Conservation (phyloP, 2,113 vertebrate species). For the Caretta caretta region DNA sequence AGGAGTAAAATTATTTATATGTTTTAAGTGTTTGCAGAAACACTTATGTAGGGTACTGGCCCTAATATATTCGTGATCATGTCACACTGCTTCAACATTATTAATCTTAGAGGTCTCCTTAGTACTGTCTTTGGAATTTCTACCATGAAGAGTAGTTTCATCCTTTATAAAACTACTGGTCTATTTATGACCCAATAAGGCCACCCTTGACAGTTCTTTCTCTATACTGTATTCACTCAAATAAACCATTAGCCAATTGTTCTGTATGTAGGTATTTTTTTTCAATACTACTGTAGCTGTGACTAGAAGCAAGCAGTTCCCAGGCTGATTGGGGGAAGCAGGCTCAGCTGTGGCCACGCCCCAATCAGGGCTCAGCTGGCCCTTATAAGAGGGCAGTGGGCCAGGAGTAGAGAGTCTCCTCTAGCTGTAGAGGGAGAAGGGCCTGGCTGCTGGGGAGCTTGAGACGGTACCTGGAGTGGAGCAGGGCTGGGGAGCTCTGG, state of each 20-base stretch:
- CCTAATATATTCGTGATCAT: slow-evolving; percentile 48
- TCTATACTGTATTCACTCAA: slow-evolving; percentile 2
- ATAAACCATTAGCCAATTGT: background rate
- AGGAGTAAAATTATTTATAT: background rate
- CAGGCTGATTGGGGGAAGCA: too few species aligned
- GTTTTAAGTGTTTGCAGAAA: background rate
- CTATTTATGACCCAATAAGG: slow-evolving; percentile 63
- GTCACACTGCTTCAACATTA: slow-evolving; percentile 51
- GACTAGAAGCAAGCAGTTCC: too few species aligned
- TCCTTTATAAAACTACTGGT: slow-evolving; percentile 55
- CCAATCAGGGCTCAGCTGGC: too few species aligned
- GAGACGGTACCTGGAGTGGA: too few species aligned
- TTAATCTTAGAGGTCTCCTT: slow-evolving; percentile 54
- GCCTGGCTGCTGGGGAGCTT: too few species aligned
- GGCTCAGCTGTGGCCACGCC: too few species aligned
- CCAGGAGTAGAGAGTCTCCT: too few species aligned
- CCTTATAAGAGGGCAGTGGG: too few species aligned
- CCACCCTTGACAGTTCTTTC: slow-evolving; percentile 24
- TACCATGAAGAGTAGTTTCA: slow-evolving; percentile 47
- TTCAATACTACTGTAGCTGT: background rate
- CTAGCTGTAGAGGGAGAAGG: too few species aligned
- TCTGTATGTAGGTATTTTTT: background rate
- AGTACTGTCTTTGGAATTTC: slow-evolving; percentile 61
- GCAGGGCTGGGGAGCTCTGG: too few species aligned
- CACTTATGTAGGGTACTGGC: slow-evolving; percentile 14